Evolutionary conservation across 2,113 vertebrate species (phyloP), one percentile per base, ranked within the genome.

Genomic region (Platanista minor): DNA sequence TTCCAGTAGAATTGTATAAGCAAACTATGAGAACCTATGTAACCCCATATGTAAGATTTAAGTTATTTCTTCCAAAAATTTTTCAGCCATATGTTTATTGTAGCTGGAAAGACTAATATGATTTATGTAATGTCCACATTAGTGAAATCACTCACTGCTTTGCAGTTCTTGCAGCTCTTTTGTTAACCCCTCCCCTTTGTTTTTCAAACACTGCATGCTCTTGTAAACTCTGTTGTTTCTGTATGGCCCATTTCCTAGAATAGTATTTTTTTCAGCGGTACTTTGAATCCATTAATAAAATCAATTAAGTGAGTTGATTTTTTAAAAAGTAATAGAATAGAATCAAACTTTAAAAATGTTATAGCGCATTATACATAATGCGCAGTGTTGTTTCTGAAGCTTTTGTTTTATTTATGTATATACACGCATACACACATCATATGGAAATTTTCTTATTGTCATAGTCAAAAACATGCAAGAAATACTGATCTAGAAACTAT

Each of bases 161-260:
- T 92, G 21, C 14, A 71, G 5, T 33, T 52, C 57, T 36, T 54
- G 18, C 12, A 36, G 15, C 31, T 80, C 3, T 62, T 78, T 90
- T 80, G 61, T 5, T n/a, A n/a, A 66, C 25, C 6, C 12, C 17
- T 20, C 39, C 21, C 1, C 4, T 80, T 92, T 95, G 29, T 64
- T 95, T 75, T 89, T 78, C 41, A 87, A 94, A 74, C 31, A 62
- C 6, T 69, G 57, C 52, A 31, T 72, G 6, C 8, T 90, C 83
- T 74, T 96, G 2, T 43, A 54, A 96, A 95, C 13, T 67, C 90
- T 88, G 43, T 85, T 85, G 17, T 93, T 90, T 91, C 36, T 33
- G 4, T 33, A 43, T 59, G 71, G 39, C 14, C 49, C 75, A 72
- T 72, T 89, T 93, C 59, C 49, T 92, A 89, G 25, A 67, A 46